phyloP scores from a whole-genome alignment of 2,113 vertebrate species.

The Philantomba maxwellii region DNA sequence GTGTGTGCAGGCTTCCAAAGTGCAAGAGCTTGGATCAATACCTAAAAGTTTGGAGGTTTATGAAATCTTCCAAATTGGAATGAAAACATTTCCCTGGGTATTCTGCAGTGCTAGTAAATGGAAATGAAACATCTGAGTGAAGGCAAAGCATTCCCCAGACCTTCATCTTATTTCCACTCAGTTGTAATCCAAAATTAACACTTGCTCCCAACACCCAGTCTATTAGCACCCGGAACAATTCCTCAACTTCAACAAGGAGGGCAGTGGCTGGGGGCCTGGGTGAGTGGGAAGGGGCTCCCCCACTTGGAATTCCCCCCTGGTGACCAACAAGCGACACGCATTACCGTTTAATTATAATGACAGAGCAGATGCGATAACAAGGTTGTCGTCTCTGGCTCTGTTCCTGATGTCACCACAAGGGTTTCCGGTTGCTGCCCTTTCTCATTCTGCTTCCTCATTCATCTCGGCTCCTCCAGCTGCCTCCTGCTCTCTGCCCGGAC shows the following conservation, averaged over 20 bases:
- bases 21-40: constrained; percentile 69
- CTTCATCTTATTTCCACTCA: constrained; percentile 70
- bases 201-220: constrained; percentile 70
- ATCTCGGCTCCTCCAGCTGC: constrained; percentile 62
- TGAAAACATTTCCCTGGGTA: constrained; percentile 67
- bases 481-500: constrained; percentile 41
- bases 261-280: constrained; percentile 25
- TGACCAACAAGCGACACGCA: constrained; percentile 56
- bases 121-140: constrained; percentile 72
- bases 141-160: constrained; percentile 68
- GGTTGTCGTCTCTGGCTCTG: constrained; percentile 72
- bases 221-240: constrained; percentile 56
- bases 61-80: constrained; percentile 72
- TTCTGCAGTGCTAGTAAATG: constrained; percentile 61
- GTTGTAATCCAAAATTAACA: constrained; percentile 76
- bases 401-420: constrained; percentile 73
- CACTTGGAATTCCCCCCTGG: constrained; percentile 60
- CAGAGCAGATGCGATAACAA: constrained; percentile 73
- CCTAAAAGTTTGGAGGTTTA: constrained; percentile 66
- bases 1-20: background rate
- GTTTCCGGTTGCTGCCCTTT: constrained; percentile 70
- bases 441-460: constrained; percentile 68
- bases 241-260: constrained; percentile 53
- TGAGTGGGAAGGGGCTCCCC: constrained; percentile 24
- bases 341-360: constrained; percentile 73